Percentiles rank a stretch among this genome's conserved stretches.
phyloP scores from a whole-genome alignment of 2,797 vertebrate species.

The Pangasius sanitwongsei region DNA sequence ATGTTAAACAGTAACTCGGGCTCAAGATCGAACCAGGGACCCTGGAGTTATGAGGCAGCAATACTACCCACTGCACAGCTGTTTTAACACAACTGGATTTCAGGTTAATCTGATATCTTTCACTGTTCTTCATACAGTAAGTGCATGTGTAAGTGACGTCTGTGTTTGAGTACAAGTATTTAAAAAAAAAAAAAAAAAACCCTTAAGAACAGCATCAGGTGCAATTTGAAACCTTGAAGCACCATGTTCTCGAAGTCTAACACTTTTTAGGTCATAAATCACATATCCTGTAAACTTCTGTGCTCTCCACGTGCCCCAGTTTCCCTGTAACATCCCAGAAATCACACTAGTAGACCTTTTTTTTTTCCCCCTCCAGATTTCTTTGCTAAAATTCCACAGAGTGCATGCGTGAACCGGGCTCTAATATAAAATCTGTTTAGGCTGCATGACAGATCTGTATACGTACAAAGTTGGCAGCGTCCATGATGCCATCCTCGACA shows the following conservation, averaged over 20 bases:
- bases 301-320: neutral
- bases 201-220: neutral
- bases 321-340: neutral
- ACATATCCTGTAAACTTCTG: no score
- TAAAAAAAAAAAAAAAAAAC: neutral
- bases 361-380: neutral
- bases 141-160: no score
- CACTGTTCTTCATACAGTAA: neutral
- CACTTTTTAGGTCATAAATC: neutral
- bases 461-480: constrained; percentile 96
- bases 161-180: neutral
- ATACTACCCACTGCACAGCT: neutral
- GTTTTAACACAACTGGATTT: neutral
- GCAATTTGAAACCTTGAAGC: neutral
- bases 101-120: neutral
- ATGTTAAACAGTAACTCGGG: neutral
- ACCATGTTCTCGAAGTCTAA: neutral
- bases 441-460: neutral
- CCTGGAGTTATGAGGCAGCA: neutral
- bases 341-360: neutral
- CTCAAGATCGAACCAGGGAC: neutral
- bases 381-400: neutral
- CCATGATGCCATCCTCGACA: constrained; percentile 98
- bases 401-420: neutral
- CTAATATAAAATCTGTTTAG: neutral